Evolutionary conservation across 2,888 invertebrate genomes (phyloP), one percentile per base, ranked within the genome.

Genomic region (Gastrophysa polygoni): DNA sequence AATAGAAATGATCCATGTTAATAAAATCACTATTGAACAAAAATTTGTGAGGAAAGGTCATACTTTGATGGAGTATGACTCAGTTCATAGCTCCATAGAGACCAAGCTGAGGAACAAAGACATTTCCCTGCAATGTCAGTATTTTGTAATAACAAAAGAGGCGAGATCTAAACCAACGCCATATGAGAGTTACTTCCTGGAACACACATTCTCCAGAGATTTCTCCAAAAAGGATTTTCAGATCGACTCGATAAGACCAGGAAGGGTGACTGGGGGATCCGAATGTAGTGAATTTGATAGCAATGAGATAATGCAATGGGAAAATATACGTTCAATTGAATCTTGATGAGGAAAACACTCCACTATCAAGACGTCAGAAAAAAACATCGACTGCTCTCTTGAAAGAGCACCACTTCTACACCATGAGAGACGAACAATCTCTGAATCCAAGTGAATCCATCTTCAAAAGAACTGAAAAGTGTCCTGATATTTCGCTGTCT

Each of bases 201-300:
- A 20, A 18, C 47, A 47, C 8, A 47, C 47, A 47, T 47, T 47
- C n/a, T 47, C 20, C 47, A 47, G 20, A 47, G 47, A 47, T 32
- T 32, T 32, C 10, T 32, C 29, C 2, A 32, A 10, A 8, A 32
- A 47, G 20, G 24, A 18, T 47, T 47, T 18, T 18, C 56, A 56
- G n/a, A 17, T 43, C 11, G 18, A 44, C 11, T 56, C 55, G 8
- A 46, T 56, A 34, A 44, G 44, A 21, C 56, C 56, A n/a, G 56
- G 44, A 43, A 56, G 46, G 56, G 14, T 14, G 2, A 18, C 14
- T 38, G 44, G 46, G n/a, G 17, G 56, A 56, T 56, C 10, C 56
- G 6, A 44, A 24, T 28, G 56, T 44, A 24, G 46, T 44, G 14
- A n/a, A 43, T 24, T 28, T 56, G 44, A 46, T n/a, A 46, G 44